These are phyloP conservation scores for Leucoraja ocellata DNA, from an alignment of 2,797 vertebrate species.

Conservation along the genomic window DNA sequence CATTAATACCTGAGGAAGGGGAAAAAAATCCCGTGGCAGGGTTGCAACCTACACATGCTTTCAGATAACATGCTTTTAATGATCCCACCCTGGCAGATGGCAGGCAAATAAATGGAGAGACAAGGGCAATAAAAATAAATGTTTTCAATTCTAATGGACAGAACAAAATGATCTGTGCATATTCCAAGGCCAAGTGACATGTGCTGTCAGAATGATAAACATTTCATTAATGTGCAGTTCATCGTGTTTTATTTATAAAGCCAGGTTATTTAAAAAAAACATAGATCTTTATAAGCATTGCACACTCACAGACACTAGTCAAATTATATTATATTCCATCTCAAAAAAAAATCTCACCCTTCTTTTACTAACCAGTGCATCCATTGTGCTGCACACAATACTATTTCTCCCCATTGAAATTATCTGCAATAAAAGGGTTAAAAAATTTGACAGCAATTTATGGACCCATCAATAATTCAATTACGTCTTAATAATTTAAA, in stretches of 20 bases:
- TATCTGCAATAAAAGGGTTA: background rate
- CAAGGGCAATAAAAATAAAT: constrained; percentile 32
- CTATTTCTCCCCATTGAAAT: background rate
- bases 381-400: background rate
- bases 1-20: constrained; percentile 18
- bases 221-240: constrained; percentile 36
- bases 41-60: background rate
- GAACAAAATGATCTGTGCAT: constrained; percentile 21
- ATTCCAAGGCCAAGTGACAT: constrained; percentile 27
- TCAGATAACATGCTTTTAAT: constrained; percentile 31
- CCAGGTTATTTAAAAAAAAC: constrained; percentile 2
- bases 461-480: constrained; percentile 23
- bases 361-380: background rate
- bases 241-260: constrained; percentile 37
- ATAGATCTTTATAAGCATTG: background rate
- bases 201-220: constrained; percentile 28
- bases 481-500: constrained; percentile 22
- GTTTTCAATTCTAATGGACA: constrained; percentile 31
- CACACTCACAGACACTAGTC: background rate
- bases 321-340: too few species aligned
- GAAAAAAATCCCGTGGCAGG: background rate
- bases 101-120: constrained; percentile 29
- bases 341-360: background rate
- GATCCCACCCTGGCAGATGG: constrained; percentile 36
- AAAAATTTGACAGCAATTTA: constrained; percentile 21